Base-by-base conservation (phyloP, 2,113 vertebrate genomes). In the Pungitius pungitius region DNA sequence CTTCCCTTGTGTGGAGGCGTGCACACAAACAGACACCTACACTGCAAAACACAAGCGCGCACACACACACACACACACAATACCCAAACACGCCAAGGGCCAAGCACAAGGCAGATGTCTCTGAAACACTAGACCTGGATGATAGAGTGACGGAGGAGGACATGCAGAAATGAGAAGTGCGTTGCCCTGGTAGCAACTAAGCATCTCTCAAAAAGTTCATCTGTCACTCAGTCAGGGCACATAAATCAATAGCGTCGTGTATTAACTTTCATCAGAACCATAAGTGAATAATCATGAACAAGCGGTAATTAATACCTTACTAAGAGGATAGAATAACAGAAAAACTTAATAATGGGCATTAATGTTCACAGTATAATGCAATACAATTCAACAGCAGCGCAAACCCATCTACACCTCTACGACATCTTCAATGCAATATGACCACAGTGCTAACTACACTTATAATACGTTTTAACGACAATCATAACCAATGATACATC, bases 31-130 rank as follows among this genome's bases (percentile, higher is more conserved):
- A 37, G 70, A 83, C 77, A 33, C 43, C 43, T 78, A 61, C 59
- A n/a, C 30, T 73, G n/a, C 40, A 30, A 30, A 45, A 69, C 73
- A 72, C 69, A 56, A 57, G 67, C 49, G 4, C 78, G 73, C 69
- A 63, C 65, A 78, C 24, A 67, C 75, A 77, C 27, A 14, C 71
- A 54, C 78, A 59, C 57, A 15, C 45, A 77, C 11, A 30, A 9
- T 47, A 24, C 55, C 40, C 59, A 60, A 26, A 57, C 56, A 35
- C 74, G 82, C 74, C 69, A 66, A 59, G 65, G 65, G 71, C 63
- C 35, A 67, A 60, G 47, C 78, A 55, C 52, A 61, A 82, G 85
- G 81, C 88, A 92, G 88, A 90, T 92, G 89, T 79, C 75, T 82
- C 74, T 84, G 91, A 90, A 86, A 90, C 74, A 76, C 43, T 71